Evolutionary conservation across 2,888 invertebrate species (phyloP), one percentile per base, ranked within the genome.

Genomic region (Allolobophora icterica): DNA sequence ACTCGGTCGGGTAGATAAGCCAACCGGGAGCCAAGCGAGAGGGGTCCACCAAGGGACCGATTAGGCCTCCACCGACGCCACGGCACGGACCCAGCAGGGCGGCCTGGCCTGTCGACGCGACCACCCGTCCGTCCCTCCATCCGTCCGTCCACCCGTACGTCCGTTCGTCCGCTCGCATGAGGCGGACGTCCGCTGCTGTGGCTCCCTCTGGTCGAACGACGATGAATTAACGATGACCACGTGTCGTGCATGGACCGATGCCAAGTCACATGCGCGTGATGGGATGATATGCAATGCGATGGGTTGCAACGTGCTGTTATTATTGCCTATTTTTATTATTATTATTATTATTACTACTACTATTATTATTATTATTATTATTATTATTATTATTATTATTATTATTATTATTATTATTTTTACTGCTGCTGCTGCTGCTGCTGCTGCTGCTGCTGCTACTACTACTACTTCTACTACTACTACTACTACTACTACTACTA

Each of bases 11-110:
- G 71, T n/a, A 71, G 71, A 71, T 71, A 71, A 71, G 71, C 8
- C 71, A 30, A 11, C n/a, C 0, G 71, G 71, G 11, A 11, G n/a
- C 71, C 4, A n/a, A 71, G 71, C 3, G 71, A 71, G 71, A n/a
- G n/a, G 71, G 71, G 30, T n/a, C 71, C 71, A 17, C 30, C 71
- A 71, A n/a, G 71, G 71, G 71, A 71, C 71, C 71, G 71, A 71
- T 71, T 71, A 71, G n/a, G 71, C 71, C 71, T 71, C 71, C 17
- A 71, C 71, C 71, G 71, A 71, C 71, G 71, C 71, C 71, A 11
- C 71, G 71, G 71, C 71, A 71, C n/a, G 71, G 71, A n/a, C 71
- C 71, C 71, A 71, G 30, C 71, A 71, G 71, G 71, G 71, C 71
- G n/a, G 30, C 71, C 30, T n/a, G n/a, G 30, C n/a, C 71, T n/a